Conservation (phyloP, 2,888 invertebrate species). For the Tetramorium bicarinatum region DNA sequence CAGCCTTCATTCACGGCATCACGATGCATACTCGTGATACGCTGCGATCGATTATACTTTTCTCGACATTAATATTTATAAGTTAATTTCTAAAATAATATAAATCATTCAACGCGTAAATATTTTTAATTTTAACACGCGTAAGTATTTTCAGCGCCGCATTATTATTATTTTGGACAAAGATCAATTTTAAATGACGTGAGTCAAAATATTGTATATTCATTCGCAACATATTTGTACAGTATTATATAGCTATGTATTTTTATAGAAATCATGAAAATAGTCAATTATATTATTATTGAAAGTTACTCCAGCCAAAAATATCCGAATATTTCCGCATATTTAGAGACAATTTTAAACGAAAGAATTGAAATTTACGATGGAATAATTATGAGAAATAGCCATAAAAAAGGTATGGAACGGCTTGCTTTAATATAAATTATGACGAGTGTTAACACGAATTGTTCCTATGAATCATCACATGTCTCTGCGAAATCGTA, state of each 20-base stretch:
- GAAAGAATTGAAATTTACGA: background rate
- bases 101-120: constrained; percentile 1
- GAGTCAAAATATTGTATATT: background rate
- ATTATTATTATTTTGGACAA: background rate
- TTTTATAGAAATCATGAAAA: background rate
- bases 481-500: background rate
- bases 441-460: background rate
- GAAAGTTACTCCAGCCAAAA: too few relatives aligned
- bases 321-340: background rate
- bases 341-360: background rate
- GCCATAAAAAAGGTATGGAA: background rate
- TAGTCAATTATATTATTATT: background rate
- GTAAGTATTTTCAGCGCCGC: background rate
- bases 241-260: background rate
- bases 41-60: constrained; percentile 1
- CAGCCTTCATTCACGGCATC: constrained; percentile 29
- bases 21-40: background rate
- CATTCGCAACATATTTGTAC: background rate
- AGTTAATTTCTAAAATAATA: background rate
- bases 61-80: background rate
- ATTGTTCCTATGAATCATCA: background rate
- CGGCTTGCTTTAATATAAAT: background rate
- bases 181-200: background rate
- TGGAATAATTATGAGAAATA: background rate
- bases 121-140: background rate